Evolutionary conservation across 2,797 vertebrate genomes (phyloP).

Genomic region (Dallia pectoralis): DNA sequence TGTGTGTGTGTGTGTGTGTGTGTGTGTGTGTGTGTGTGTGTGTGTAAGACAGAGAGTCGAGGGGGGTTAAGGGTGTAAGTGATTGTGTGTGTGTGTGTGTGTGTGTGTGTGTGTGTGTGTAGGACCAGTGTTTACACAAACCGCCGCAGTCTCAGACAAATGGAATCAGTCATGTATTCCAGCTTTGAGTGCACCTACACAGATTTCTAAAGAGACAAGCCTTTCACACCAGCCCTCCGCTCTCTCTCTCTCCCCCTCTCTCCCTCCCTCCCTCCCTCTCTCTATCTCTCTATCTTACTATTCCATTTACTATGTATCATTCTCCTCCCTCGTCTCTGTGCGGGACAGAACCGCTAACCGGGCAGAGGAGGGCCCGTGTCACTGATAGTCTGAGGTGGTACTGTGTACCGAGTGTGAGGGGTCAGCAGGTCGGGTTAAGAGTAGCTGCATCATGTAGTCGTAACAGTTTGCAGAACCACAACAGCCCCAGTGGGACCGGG

Average conservation of each 20-base stretch:
- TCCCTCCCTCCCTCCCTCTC: conserved; percentile 48
- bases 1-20: conserved; percentile 15
- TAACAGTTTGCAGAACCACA: not conserved
- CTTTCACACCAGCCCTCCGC: conserved; percentile 46
- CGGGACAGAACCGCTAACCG: not conserved
- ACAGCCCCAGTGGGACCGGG: not conserved
- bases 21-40: not conserved
- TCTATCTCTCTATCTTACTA: too few species aligned
- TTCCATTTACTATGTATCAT: conserved; percentile 20
- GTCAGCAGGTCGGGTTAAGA: conserved; percentile 26
- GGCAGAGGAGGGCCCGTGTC: not conserved
- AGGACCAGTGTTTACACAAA: conserved; percentile 70
- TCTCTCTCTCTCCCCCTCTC: conserved; percentile 62
- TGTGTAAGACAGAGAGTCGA: not conserved
- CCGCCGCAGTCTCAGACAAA: conserved; percentile 63
- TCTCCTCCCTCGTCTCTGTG: not conserved
- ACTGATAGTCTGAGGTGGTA: not conserved
- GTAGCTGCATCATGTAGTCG: not conserved
- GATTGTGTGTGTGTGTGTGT: conserved; percentile 32
- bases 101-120: conserved; percentile 34
- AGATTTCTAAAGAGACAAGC: conserved; percentile 66
- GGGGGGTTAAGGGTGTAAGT: conserved; percentile 45
- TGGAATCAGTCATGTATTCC: conserved; percentile 74
- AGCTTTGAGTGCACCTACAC: conserved; percentile 60
- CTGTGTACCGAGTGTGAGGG: conserved; percentile 9